A percentile compares a stretch with the other conserved stretches of the same genome.
phyloP scores from a whole-genome alignment of 2,113 vertebrate genomes.

The Rhegmatorhina hoffmannsi region DNA sequence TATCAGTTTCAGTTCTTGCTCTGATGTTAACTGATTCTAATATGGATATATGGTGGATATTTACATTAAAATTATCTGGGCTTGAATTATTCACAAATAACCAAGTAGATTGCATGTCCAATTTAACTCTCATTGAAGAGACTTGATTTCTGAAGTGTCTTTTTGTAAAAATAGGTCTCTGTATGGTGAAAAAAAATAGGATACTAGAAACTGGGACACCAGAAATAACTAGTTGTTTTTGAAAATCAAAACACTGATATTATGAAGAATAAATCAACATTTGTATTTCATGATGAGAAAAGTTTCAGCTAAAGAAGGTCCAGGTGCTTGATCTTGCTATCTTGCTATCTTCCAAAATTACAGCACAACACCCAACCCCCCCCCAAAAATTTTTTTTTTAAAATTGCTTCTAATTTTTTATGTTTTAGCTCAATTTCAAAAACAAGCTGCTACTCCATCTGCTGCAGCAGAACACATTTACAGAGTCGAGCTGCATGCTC shows the following conservation, averaged over 20 bases:
- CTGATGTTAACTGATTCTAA: background rate
- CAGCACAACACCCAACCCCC: background rate
- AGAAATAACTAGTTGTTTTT: constrained; percentile 23
- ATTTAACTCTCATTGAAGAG: constrained; percentile 23
- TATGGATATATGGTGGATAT: background rate
- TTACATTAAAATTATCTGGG: background rate
- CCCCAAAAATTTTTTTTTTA: background rate
- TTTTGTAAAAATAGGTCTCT: constrained; percentile 28
- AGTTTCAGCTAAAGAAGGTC: background rate
- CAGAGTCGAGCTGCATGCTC: background rate
- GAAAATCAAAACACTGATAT: background rate
- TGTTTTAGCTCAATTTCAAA: constrained; percentile 13
- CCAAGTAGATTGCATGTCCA: background rate
- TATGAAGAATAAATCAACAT: background rate
- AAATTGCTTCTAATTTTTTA: background rate
- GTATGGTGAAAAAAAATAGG: background rate
- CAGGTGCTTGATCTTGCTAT: background rate
- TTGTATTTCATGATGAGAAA: background rate
- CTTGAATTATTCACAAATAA: background rate
- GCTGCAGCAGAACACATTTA: background rate
- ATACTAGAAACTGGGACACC: constrained; percentile 11
- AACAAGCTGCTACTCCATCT: constrained; percentile 11
- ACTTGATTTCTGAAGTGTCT: constrained; percentile 40
- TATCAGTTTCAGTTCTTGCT: background rate
- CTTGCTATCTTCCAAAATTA: background rate